Evolutionary conservation across 2,888 invertebrate species (phyloP).

Genomic region (Dryadula phaetusa): DNA sequence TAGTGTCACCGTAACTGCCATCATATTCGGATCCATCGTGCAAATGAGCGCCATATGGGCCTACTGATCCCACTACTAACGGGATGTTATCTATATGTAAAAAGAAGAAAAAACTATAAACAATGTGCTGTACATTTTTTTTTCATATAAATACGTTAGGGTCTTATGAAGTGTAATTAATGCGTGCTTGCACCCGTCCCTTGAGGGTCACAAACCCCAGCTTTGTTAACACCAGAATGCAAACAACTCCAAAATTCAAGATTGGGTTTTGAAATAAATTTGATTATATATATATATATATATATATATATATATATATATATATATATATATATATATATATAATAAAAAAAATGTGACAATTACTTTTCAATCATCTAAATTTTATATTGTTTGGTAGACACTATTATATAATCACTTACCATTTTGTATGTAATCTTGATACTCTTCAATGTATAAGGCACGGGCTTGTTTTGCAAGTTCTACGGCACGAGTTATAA

Average conservation of each 20-base stretch:
- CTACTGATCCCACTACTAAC: conserved; percentile 93
- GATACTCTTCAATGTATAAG: conserved; percentile 84
- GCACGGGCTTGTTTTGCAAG: conserved; percentile 89
- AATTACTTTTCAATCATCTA: too few species aligned
- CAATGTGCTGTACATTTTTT: conserved; percentile 49
- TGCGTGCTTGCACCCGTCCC: conserved; percentile 80
- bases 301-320: too few species aligned
- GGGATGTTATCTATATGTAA: conserved; percentile 70
- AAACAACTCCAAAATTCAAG: conserved; percentile 71
- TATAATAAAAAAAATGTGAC: too few species aligned
- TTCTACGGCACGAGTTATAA: conserved; percentile 90
- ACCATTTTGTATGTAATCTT: conserved; percentile 70
- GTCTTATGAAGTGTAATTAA: conserved; percentile 77
- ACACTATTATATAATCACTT: conserved; percentile 40
- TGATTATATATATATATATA: conserved; percentile 30
- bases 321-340: too few species aligned
- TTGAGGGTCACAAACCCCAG: conserved; percentile 62
- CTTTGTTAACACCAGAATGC: conserved; percentile 70
- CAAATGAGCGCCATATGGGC: conserved; percentile 95
- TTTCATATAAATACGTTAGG: conserved; percentile 53
- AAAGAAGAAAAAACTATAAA: conserved; percentile 28
- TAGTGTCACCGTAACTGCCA: conserved; percentile 90
- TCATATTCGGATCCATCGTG: conserved; percentile 97
- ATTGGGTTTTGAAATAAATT: conserved; percentile 39
- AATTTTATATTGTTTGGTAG: too few species aligned